A percentile compares a stretch with the other conserved stretches of the same genome.
Evolutionary conservation across 2,888 invertebrate genomes (phyloP).

Genomic region (Plebejus argus): DNA sequence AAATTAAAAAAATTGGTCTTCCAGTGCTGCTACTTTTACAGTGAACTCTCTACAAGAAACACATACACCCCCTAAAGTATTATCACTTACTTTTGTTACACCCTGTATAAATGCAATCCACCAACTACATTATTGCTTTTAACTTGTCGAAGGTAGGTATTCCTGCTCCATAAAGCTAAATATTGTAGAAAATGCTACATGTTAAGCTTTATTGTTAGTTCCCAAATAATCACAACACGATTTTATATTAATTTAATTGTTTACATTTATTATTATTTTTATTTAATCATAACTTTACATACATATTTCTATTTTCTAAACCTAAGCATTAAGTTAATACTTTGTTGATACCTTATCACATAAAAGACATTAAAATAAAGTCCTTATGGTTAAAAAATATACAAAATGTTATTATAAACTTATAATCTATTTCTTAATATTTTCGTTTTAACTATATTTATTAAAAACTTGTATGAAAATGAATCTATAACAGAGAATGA

Average conservation of each 20-base stretch:
- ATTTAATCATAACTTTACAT: neutral
- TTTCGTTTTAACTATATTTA: neutral
- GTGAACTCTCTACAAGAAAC: no score
- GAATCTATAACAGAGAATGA: neutral
- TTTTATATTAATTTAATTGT: neutral
- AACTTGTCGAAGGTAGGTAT: no score
- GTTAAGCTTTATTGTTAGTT: no score
- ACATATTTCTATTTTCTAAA: no score
- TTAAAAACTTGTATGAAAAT: neutral
- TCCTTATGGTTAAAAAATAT: slow-evolving; percentile 5
- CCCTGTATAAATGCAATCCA: neutral
- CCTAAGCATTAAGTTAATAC: slow-evolving; percentile 22
- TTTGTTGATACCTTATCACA: slow-evolving; percentile 17
- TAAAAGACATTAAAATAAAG: slow-evolving; percentile 2
- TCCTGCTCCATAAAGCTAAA: no score
- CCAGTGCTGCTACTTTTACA: no score
- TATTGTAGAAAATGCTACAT: no score
- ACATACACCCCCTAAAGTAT: no score
- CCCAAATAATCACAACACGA: neutral
- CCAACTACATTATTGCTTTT: neutral
- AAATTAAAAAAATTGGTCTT: no score
- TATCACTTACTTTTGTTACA: no score
- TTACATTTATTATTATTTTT: neutral
- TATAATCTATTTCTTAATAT: neutral
- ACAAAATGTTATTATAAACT: slow-evolving; percentile 9